Evolutionary conservation across 2,113 vertebrate species (phyloP).

Genomic region (Triplophysa siluroides): DNA sequence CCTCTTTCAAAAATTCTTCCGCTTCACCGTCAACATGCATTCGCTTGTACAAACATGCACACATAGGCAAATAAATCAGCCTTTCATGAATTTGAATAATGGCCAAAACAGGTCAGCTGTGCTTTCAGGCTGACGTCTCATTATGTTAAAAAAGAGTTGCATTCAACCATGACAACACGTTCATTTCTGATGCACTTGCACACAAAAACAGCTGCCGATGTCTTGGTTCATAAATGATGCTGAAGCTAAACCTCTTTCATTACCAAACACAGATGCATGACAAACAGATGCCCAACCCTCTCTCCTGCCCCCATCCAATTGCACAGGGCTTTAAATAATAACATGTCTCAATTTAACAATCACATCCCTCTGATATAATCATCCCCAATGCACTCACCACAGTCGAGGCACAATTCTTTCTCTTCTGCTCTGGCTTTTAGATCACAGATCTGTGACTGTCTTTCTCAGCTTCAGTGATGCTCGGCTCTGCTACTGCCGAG

Average conservation of each 20-base stretch:
- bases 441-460: constrained; percentile 60
- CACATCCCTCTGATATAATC: constrained; percentile 35
- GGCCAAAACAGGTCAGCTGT: constrained; percentile 9
- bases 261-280: constrained; percentile 18
- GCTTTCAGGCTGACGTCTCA: not conserved
- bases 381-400: constrained; percentile 67
- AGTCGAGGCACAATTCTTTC: constrained; percentile 60
- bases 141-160: not conserved
- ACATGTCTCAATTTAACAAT: constrained; percentile 23
- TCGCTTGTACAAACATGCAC: not conserved
- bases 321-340: constrained; percentile 23
- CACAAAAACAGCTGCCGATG: constrained; percentile 46
- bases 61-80: constrained; percentile 40
- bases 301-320: constrained; percentile 27
- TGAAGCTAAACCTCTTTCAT: constrained; percentile 44
- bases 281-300: constrained; percentile 64
- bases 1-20: constrained; percentile 35
- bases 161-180: not conserved
- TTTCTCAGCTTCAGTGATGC: constrained; percentile 68
- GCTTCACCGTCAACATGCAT: constrained; percentile 45
- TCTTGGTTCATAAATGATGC: constrained; percentile 51
- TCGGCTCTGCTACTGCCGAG: constrained; percentile 66
- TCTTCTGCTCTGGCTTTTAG: constrained; percentile 59
- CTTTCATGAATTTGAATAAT: constrained; percentile 24
- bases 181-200: not conserved